Percentiles rank a stretch among this genome's conserved stretches.
These are phyloP conservation scores for Seira musarum DNA, from an alignment of 2,888 invertebrate species.

Conservation along the genomic window DNA sequence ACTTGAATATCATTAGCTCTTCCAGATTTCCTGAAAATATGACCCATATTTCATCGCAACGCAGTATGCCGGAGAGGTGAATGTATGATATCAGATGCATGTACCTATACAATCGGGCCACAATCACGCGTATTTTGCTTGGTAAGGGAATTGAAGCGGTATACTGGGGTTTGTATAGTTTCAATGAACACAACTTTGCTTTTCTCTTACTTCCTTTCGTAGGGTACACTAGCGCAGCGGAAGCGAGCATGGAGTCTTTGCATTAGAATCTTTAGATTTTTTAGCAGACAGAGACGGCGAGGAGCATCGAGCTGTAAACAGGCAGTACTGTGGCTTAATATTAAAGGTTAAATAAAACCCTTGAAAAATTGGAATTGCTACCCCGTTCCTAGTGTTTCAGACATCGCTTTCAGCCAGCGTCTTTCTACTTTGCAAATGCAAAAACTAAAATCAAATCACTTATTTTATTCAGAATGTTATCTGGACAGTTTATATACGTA, in stretches of 20 bases:
- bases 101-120: too few species aligned
- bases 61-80: neutral
- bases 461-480: too few species aligned
- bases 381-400: too few species aligned
- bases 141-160: neutral
- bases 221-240: too few species aligned
- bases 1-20: neutral
- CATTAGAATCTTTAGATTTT: neutral
- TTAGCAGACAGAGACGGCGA: too few species aligned
- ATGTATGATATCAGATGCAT: neutral
- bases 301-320: neutral
- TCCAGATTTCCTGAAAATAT: neutral
- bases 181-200: slow-evolving; percentile 3
- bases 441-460: too few species aligned
- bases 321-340: too few species aligned
- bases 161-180: neutral
- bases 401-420: too few species aligned
- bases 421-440: too few species aligned
- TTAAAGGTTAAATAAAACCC: neutral
- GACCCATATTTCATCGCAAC: neutral
- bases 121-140: too few species aligned
- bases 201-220: neutral
- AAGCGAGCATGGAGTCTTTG: neutral
- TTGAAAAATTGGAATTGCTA: too few species aligned
- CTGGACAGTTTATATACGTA: too few species aligned